Evolutionary conservation across 2,888 invertebrate species (phyloP), one percentile per base, ranked within the genome.

Genomic region (Caenorhabditis angaria): DNA sequence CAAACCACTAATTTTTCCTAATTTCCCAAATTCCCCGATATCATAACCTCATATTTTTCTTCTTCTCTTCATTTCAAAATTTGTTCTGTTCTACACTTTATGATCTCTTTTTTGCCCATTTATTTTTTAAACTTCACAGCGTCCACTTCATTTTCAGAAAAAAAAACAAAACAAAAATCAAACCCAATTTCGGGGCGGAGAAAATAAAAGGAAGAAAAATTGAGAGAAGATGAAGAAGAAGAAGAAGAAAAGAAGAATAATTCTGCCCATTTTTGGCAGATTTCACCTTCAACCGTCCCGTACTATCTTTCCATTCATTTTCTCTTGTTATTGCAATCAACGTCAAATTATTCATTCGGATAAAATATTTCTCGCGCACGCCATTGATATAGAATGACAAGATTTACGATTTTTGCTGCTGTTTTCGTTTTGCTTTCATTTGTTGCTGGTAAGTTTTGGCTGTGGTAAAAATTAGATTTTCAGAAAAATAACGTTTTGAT

Each of bases 321-420:
- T 50, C 50, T 22, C 50, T 24, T n/a, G 22, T 50, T 8, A 22
- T 27, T 27, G n/a, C 41, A 41, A 41, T 41, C 41, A 18, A 18
- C 41, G 41, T 12, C 54, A 24, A 5, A 56, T 56, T 27, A 56
- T 56, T 32, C 55, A 28, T 32, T 32, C 32, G 24, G 41, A 41
- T 41, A 41, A 14, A 32, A 41, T 18, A 10, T 41, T 41, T 6
- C 20, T 51, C 25, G 51, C 51, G 6, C n/a, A n/a, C n/a, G n/a
- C 14, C 14, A 41, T 14, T 41, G 41, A 41, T 41, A 41, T n/a
- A n/a, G n/a, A n/a, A n/a, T 41, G 41, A 41, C 41, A 41, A 12
- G 41, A 41, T 41, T 41, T 12, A 12, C 41, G 6, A 12, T 32
- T 41, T 12, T 14, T 41, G 41, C 41, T 41, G 41, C 41, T 41